These are phyloP conservation scores for Hirtodrosophila cameraria DNA, from an alignment of 2,888 invertebrate genomes.

Conservation along the genomic window DNA sequence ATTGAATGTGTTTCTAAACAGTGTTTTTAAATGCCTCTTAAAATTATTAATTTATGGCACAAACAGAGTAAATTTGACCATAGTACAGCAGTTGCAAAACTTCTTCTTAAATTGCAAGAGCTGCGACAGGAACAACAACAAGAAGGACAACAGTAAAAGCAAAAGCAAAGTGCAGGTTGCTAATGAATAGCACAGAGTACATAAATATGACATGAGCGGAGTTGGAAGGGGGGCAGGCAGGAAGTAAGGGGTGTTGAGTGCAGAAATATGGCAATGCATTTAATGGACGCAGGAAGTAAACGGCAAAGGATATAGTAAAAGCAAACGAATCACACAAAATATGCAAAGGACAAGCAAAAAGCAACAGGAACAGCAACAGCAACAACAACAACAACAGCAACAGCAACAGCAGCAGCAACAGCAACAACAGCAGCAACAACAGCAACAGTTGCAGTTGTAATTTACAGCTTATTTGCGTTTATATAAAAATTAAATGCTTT, in stretches of 20 bases:
- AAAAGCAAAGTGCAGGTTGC: slow-evolving; percentile 18
- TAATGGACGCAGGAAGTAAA: slow-evolving; percentile 15
- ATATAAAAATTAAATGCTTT: slow-evolving; percentile 73
- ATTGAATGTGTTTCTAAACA: too few species aligned
- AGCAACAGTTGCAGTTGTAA: slow-evolving; percentile 59
- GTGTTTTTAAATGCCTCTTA: too few species aligned
- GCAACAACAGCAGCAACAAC: slow-evolving; percentile 16
- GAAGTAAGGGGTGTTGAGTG: slow-evolving; percentile 16
- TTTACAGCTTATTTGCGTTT: slow-evolving; percentile 77
- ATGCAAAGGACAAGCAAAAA: slow-evolving; percentile 42
- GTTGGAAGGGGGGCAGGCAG: not conserved
- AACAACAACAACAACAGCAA: slow-evolving; percentile 23
- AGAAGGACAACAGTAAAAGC: too few species aligned
- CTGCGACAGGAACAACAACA: too few species aligned
- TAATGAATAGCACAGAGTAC: slow-evolving; percentile 35
- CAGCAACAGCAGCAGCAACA: slow-evolving; percentile 19
- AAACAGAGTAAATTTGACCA: too few species aligned
- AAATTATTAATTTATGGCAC: too few species aligned
- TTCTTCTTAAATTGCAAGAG: slow-evolving; percentile 35
- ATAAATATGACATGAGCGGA: not conserved
- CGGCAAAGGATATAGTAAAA: slow-evolving; percentile 32
- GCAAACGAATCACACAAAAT: slow-evolving; percentile 31
- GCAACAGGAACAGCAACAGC: slow-evolving; percentile 21
- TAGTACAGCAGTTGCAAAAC: slow-evolving; percentile 32
- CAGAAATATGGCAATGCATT: slow-evolving; percentile 41